Evolutionary conservation across 23 tunicate genomes (phyloP).

Genomic region (Clavelina lepadiformis): DNA sequence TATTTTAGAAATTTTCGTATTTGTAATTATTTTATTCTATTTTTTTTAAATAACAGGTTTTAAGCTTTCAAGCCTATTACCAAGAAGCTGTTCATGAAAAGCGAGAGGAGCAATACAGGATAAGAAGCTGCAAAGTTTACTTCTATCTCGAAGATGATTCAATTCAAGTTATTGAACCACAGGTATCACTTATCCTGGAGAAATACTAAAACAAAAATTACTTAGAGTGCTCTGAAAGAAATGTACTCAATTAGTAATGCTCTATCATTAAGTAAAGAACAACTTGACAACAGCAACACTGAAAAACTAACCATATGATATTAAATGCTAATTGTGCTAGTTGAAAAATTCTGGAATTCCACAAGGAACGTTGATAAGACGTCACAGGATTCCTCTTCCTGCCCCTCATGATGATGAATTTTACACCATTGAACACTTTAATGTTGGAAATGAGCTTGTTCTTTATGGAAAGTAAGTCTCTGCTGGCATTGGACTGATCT

Average conservation of each 20-base stretch:
- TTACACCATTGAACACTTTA: slow-evolving; percentile 92
- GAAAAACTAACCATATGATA: too few species aligned
- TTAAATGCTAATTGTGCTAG: slow-evolving; percentile 15
- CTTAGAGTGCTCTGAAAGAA: too few species aligned
- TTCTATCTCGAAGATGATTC: slow-evolving; percentile 99
- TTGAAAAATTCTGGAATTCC: slow-evolving; percentile 94
- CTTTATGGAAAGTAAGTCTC: slow-evolving; percentile 82
- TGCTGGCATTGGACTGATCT: background rate
- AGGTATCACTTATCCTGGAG: slow-evolving; percentile 10
- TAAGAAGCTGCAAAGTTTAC: slow-evolving; percentile 83
- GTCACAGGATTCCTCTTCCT: slow-evolving; percentile 94
- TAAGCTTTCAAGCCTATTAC: slow-evolving; percentile 79
- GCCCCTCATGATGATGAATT: slow-evolving; percentile 83
- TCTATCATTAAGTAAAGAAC: too few species aligned
- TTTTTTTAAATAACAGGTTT: slow-evolving; percentile 68
- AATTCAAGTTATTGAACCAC: slow-evolving; percentile 94
- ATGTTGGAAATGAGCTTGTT: slow-evolving; percentile 89
- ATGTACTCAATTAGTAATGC: too few species aligned
- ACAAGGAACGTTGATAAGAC: slow-evolving; percentile 88
- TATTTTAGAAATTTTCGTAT: too few species aligned
- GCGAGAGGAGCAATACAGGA: slow-evolving; percentile 86
- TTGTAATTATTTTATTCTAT: background rate
- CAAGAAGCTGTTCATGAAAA: slow-evolving; percentile 98
- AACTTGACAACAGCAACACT: too few species aligned
- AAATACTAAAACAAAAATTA: background rate